These are phyloP conservation scores for Vannuccia rotundouncinata DNA, from an alignment of 2,888 invertebrate genomes.

Conservation along the genomic window DNA sequence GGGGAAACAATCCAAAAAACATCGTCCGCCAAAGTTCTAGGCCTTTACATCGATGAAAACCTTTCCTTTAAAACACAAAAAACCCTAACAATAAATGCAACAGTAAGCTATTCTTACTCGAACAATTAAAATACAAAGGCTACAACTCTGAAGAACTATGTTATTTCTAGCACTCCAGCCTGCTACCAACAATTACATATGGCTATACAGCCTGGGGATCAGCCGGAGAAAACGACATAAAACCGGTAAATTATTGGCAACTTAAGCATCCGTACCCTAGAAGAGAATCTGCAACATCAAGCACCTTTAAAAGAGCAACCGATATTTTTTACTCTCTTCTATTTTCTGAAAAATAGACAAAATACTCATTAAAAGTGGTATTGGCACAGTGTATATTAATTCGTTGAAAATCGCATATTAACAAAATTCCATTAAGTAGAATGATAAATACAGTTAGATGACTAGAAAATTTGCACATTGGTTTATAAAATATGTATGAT, in stretches of 20 bases:
- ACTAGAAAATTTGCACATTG: too few species aligned
- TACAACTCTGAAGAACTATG: conserved; percentile 20
- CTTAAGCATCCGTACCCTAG: conserved; percentile 2
- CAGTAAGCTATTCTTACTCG: not conserved
- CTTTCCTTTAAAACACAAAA: conserved; percentile 17
- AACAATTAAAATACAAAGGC: conserved; percentile 15
- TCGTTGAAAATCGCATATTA: too few species aligned
- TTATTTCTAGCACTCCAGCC: conserved; percentile 6
- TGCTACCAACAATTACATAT: conserved; percentile 2
- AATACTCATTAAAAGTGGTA: too few species aligned
- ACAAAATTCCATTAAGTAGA: too few species aligned
- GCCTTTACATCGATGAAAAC: not conserved
- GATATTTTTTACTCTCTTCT: too few species aligned
- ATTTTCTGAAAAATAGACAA: too few species aligned
- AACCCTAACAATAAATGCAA: not conserved
- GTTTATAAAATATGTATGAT: too few species aligned
- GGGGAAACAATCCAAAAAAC: not conserved
- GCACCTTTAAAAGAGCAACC: too few species aligned
- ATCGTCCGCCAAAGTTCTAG: conserved; percentile 11
- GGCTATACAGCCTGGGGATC: not conserved
- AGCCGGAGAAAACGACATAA: not conserved
- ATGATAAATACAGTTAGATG: too few species aligned
- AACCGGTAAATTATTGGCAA: not conserved
- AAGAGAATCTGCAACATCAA: not conserved
- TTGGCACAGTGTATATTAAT: too few species aligned